Percentiles rank a stretch among this genome's conserved stretches.
phyloP scores from a whole-genome alignment of 2,797 vertebrate genomes.

The Smutsia temminckii region DNA sequence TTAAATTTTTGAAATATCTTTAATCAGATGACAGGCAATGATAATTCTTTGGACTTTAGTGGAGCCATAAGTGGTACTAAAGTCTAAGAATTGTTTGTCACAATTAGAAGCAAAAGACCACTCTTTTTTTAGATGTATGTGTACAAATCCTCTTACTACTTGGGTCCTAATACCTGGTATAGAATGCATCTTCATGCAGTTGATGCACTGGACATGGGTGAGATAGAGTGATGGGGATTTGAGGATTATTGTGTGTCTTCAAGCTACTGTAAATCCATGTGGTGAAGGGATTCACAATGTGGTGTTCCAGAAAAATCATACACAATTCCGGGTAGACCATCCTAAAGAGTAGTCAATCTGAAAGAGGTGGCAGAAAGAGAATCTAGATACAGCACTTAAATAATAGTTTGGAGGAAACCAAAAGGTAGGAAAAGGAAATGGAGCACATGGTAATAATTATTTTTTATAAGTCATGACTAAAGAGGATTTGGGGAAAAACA shows the following conservation, averaged over 20 bases:
- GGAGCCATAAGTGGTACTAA: not conserved
- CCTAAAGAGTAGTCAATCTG: not conserved
- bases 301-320: not conserved
- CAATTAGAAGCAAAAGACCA: not conserved
- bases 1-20: not conserved
- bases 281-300: not conserved
- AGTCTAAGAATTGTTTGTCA: not conserved
- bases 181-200: not conserved
- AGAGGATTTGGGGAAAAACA: not conserved
- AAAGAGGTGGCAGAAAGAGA: not conserved
- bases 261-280: not conserved
- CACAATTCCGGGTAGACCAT: not conserved
- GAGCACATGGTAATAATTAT: not conserved
- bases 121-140: not conserved
- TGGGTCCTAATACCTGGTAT: not conserved
- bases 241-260: not conserved
- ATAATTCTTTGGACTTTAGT: not conserved
- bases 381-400: not conserved
- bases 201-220: not conserved
- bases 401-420: not conserved
- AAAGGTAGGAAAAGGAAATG: not conserved
- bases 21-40: not conserved
- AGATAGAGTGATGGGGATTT: not conserved
- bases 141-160: not conserved
- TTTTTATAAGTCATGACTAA: not conserved